Evolutionary conservation across 2,113 vertebrate species (phyloP).

Genomic region (Seriola dumerili): DNA sequence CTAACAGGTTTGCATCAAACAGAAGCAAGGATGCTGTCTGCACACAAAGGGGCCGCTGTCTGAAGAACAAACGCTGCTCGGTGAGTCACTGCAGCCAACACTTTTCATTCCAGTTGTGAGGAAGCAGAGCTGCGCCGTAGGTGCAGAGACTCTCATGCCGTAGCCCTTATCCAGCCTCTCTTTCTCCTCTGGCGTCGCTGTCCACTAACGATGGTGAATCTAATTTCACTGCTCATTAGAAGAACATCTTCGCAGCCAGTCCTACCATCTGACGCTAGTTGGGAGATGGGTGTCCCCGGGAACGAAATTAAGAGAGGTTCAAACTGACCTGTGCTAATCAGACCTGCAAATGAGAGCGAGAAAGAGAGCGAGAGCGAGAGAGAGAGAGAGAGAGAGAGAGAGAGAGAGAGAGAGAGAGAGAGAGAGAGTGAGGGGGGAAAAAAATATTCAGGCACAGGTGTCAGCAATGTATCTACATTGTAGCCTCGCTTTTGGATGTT

Average conservation of each 20-base stretch:
- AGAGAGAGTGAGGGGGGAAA: not conserved
- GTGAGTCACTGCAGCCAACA: slow-evolving; percentile 22
- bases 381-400: not conserved
- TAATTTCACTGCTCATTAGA: slow-evolving; percentile 64
- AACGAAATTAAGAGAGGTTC: slow-evolving; percentile 27
- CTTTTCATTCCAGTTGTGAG: slow-evolving; percentile 51
- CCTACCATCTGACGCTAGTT: slow-evolving; percentile 29
- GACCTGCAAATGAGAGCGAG: slow-evolving; percentile 49
- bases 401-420: not conserved
- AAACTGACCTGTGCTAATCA: slow-evolving; percentile 42
- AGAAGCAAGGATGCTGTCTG: slow-evolving; percentile 27
- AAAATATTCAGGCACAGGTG: slow-evolving; percentile 12
- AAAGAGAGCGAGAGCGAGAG: not conserved
- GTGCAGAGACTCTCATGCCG: slow-evolving; percentile 11
- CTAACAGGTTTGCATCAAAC: slow-evolving; percentile 26
- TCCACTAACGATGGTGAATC: slow-evolving; percentile 39
- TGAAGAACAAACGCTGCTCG: slow-evolving; percentile 15
- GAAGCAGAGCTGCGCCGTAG: slow-evolving; percentile 25
- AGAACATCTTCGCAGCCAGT: slow-evolving; percentile 37
- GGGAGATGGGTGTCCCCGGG: not conserved
- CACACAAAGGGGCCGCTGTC: slow-evolving; percentile 22
- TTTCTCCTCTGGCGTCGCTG: slow-evolving; percentile 20
- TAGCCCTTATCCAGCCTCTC: slow-evolving; percentile 32
- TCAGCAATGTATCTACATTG: not conserved
- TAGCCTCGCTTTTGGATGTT: not conserved